These are phyloP conservation scores for Nasonia giraulti DNA, from an alignment of 1,140 invertebrate species.

Conservation along the genomic window DNA sequence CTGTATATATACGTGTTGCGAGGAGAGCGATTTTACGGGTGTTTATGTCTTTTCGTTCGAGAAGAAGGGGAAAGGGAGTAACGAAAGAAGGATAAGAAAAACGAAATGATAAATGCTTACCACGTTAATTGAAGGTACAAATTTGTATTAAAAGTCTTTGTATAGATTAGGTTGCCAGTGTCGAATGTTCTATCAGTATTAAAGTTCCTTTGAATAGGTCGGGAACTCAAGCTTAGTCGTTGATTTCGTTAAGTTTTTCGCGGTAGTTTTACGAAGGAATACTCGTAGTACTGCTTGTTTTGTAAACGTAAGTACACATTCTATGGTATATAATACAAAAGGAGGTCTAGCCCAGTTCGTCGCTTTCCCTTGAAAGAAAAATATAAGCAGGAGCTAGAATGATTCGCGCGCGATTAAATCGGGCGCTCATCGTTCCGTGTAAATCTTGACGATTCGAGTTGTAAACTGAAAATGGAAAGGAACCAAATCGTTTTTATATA, in stretches of 20 bases:
- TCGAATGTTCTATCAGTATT: conserved; percentile 40
- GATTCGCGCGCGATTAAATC: too few relatives aligned
- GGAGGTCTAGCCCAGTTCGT: too few relatives aligned
- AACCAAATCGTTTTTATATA: background rate
- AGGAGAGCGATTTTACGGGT: too few relatives aligned
- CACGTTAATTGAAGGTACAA: conserved; percentile 28
- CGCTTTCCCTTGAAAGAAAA: too few relatives aligned
- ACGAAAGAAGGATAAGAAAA: background rate
- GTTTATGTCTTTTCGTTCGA: background rate
- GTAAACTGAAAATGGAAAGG: too few relatives aligned
- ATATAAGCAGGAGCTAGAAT: too few relatives aligned
- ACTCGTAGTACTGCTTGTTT: background rate
- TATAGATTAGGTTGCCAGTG: conserved; percentile 36
- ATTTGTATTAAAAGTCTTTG: conserved; percentile 28
- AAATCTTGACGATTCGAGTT: too few relatives aligned
- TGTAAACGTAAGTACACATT: too few relatives aligned
- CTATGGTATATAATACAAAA: too few relatives aligned
- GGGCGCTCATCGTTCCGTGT: too few relatives aligned
- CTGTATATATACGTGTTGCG: background rate
- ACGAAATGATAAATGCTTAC: background rate
- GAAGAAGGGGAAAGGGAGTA: too few relatives aligned
- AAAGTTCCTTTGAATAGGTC: conserved; percentile 21
- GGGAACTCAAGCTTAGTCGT: background rate
- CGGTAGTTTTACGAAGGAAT: background rate
- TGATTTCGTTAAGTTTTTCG: background rate